These are phyloP conservation scores for Neoniphon sammara DNA, from an alignment of 2,797 vertebrate species.

Conservation along the genomic window DNA sequence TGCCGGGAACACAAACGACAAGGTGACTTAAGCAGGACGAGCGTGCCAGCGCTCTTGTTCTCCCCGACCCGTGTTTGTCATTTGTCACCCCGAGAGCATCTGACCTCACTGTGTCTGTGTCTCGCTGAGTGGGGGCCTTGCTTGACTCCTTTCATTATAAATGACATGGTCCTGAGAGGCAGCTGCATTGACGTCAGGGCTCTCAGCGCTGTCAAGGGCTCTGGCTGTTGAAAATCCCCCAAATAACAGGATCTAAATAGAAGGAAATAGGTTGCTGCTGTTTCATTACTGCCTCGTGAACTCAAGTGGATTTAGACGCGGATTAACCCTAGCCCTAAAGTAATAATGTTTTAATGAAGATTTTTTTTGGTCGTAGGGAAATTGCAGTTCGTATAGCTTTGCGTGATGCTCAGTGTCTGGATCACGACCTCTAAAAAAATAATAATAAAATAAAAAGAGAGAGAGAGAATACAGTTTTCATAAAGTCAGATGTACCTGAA, in stretches of 20 bases:
- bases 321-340: constrained; percentile 54
- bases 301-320: constrained; percentile 49
- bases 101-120: constrained; percentile 57
- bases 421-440: constrained; percentile 14
- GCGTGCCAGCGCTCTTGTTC: constrained; percentile 28
- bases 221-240: constrained; percentile 66
- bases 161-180: constrained; percentile 80
- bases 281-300: constrained; percentile 65
- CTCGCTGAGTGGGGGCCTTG: constrained; percentile 65
- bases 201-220: constrained; percentile 65
- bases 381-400: constrained; percentile 37
- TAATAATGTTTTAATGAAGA: constrained; percentile 68
- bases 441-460: neutral
- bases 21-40: constrained; percentile 59
- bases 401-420: constrained; percentile 6
- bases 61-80: constrained; percentile 65
- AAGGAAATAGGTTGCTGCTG: constrained; percentile 62
- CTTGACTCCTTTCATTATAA: constrained; percentile 78
- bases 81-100: constrained; percentile 65
- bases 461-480: neutral
- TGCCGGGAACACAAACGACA: constrained; percentile 17
- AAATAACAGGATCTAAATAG: constrained; percentile 71
- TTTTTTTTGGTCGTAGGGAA: constrained; percentile 40
- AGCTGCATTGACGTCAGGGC: constrained; percentile 81
- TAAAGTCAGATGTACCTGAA: neutral